Base-by-base conservation (phyloP, 2,888 invertebrate genomes). In the Neuroscelio doddi region DNA sequence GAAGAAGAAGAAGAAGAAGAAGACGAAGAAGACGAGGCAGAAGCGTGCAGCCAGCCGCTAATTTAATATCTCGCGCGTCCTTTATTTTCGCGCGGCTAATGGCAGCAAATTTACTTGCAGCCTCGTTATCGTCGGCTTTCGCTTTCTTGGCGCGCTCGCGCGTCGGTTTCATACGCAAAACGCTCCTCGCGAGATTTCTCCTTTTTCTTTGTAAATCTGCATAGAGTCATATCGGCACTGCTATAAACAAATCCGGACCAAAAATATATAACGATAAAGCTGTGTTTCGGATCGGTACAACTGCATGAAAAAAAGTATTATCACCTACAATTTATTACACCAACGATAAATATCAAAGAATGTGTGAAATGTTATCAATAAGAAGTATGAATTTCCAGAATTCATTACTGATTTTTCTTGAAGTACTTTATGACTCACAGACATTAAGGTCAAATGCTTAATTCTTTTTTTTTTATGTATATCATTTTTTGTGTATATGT, bases 11-110 rank as follows among this genome's bases (percentile, higher is more conserved):
- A 26, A 41, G 34, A 42, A 38, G 46, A 44, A 55, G 38, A 63
- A 64, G 58, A 53, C 55, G 56, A 64, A 70, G 81, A 81, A 81
- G 81, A 81, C 75, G 77, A 75, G 72, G 71, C 75, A 64, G 72
- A 59, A 59, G 64, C 72, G 73, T 68, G 73, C 62, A 68, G 64
- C 64, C 56, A 49, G 68, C 72, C 69, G 78, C 78, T 81, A 82
- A 82, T 82, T 82, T 81, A 82, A 82, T 82, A 81, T 81, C 80
- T 75, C 74, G 72, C 71, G 74, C 75, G 76, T 80, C 74, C 78
- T 80, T 82, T 82, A 82, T 81, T 81, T 80, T 79, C 80, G 74
- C 76, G 69, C 76, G 72, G 78, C 80, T 82, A 82, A 82, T 81
- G 81, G 80, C 80, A 78, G 80, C 80, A 78, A 80, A 80, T 82